Evolutionary conservation across 2,113 vertebrate species (phyloP), one percentile per base, ranked within the genome.

Genomic region (Platichthys flesus): DNA sequence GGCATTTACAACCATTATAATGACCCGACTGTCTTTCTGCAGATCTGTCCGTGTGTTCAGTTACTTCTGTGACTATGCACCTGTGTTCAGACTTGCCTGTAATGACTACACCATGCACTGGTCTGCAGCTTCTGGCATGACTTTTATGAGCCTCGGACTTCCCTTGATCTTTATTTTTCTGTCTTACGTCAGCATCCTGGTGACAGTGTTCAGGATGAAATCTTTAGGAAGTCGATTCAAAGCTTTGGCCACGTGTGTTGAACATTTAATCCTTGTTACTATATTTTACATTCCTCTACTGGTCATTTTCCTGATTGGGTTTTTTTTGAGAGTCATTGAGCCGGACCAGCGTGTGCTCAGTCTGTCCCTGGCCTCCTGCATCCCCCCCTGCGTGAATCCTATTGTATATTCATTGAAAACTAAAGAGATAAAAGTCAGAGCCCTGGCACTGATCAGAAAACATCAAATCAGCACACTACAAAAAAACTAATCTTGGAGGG

Each of bases 21-120:
- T 94, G 61, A 88, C 83, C 2, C 45, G n/a, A 16, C 74, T 94
- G 49, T 91, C 89, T n/a, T 94, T 93, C 40, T 94, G 93, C 58
- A 83, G 52, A 2, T 93, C 92, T 3, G 64, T 91, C 0, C 52
- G 4, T 7, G 89, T 94, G 70, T 83, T 88, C 64, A 94, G 93
- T 26, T 94, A 93, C 71, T 94, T 94, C 81, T 93, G 93, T 63
- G 93, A 94, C 65, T 94, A 90, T 37, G 84, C 91, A 0, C 93
- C 91, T 24, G 87, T 92, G 71, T 93, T 93, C 35, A 67, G 86
- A 66, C 86, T 94, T 0, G 86, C 93, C 18, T 94, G 93, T 64
- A 92, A 88, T 3, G 86, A 94, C 65, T 64, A 74, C 42, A 52
- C 86, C 1, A 0, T 89, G 70, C 91, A 93, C 14, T 93, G 90